These are phyloP conservation scores for Boleophthalmus pectinirostris DNA, from an alignment of 2,113 vertebrate species.

Conservation along the genomic window DNA sequence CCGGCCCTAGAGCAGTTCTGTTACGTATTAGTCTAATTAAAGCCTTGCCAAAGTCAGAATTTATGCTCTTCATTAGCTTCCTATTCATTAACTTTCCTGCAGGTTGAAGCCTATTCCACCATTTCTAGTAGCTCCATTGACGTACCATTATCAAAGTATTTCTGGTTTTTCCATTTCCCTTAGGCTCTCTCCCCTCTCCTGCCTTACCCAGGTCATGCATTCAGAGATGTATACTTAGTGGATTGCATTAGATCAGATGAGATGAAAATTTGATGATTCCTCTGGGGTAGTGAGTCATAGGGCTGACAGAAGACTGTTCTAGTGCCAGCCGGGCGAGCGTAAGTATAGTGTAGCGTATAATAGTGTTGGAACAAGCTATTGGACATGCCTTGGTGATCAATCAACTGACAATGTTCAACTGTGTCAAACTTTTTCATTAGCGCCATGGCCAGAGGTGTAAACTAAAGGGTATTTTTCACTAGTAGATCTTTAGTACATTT, in stretches of 20 bases:
- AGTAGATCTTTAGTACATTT: not conserved
- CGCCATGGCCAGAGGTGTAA: not conserved
- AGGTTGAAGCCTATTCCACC: not conserved
- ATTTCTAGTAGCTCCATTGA: not conserved
- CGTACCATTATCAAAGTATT: not conserved
- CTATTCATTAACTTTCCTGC: slow-evolving; percentile 50
- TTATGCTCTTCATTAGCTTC: slow-evolving; percentile 37
- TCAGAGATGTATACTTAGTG: slow-evolving; percentile 35
- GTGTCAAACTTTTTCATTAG: not conserved
- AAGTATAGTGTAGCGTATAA: slow-evolving; percentile 29
- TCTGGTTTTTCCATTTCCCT: not conserved
- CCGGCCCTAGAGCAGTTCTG: slow-evolving; percentile 36
- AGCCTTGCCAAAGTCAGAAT: slow-evolving; percentile 30
- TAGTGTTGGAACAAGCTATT: slow-evolving; percentile 24
- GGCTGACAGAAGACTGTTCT: slow-evolving; percentile 23
- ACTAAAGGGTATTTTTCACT: not conserved
- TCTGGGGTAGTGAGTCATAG: slow-evolving; percentile 36
- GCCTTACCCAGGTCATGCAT: slow-evolving; percentile 27
- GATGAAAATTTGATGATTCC: slow-evolving; percentile 58
- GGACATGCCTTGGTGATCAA: not conserved
- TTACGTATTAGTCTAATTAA: slow-evolving; percentile 52
- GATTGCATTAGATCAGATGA: slow-evolving; percentile 56
- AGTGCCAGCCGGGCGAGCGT: slow-evolving; percentile 13
- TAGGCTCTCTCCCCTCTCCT: not conserved
- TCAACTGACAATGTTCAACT: slow-evolving; percentile 13